phyloP scores from a whole-genome alignment of 2,888 invertebrate species.

The Thecophora atra region DNA sequence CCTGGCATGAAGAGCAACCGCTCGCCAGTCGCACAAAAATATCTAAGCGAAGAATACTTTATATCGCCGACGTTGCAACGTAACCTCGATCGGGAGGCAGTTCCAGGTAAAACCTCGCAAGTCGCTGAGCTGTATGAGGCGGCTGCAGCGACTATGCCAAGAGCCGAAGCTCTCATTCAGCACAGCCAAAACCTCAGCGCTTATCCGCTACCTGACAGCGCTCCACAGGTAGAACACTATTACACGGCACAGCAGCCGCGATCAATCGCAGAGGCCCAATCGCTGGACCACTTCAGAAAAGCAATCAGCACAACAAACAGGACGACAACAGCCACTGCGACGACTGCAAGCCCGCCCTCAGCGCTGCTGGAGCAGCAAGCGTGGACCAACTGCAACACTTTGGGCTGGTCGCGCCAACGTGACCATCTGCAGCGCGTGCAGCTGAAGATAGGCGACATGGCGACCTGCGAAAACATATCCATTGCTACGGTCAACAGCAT shows the following conservation, averaged over 20 bases:
- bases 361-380: slow-evolving; percentile 52
- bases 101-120: slow-evolving; percentile 34
- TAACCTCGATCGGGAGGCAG: slow-evolving; percentile 34
- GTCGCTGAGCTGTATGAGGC: slow-evolving; percentile 50
- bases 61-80: slow-evolving; percentile 55
- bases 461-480: slow-evolving; percentile 85
- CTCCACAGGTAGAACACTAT: slow-evolving; percentile 61
- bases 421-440: slow-evolving; percentile 85
- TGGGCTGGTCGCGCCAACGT: slow-evolving; percentile 87
- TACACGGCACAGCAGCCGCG: slow-evolving; percentile 43
- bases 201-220: slow-evolving; percentile 62
- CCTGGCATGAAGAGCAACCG: slow-evolving; percentile 33
- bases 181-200: slow-evolving; percentile 45
- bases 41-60: slow-evolving; percentile 62
- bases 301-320: slow-evolving; percentile 32
- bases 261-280: slow-evolving; percentile 29
- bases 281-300: slow-evolving; percentile 29
- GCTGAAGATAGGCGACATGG: slow-evolving; percentile 79
- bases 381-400: slow-evolving; percentile 77
- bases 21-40: slow-evolving; percentile 42
- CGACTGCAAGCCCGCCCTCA: slow-evolving; percentile 26
- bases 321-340: slow-evolving; percentile 26
- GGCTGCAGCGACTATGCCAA: slow-evolving; percentile 57
- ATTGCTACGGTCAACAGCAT: slow-evolving; percentile 84
- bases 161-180: slow-evolving; percentile 59